Conservation (phyloP, 2,888 invertebrate species). For the Drosophila mercatorum region DNA sequence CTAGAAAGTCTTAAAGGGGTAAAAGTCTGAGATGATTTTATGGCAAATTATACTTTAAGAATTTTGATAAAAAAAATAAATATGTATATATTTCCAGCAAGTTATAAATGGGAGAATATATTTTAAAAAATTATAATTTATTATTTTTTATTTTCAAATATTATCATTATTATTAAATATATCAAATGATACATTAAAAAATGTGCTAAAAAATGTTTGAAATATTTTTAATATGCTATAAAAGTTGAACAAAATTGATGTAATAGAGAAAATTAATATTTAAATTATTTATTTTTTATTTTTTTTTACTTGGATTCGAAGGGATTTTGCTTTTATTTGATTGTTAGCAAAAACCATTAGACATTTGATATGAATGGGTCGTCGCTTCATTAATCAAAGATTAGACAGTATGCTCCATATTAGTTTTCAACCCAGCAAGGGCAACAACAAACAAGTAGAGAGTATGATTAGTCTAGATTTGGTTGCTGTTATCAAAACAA, state of each 20-base stretch:
- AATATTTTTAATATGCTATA: background rate
- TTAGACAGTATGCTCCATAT: constrained; percentile 25
- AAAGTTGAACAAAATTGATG: no score
- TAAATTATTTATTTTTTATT: background rate
- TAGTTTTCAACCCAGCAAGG: background rate
- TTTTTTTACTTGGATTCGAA: background rate
- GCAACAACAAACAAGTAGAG: background rate
- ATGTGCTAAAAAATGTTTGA: background rate
- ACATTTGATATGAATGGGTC: constrained; percentile 17
- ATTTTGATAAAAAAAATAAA: no score
- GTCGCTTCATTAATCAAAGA: constrained; percentile 55
- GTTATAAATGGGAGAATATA: no score
- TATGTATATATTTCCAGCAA: no score
- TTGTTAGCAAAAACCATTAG: constrained; percentile 2
- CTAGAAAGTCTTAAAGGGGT: background rate
- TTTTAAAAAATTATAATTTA: no score
- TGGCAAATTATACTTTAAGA: no score
- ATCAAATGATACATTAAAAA: background rate
- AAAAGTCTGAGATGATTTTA: background rate
- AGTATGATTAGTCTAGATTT: constrained; percentile 26
- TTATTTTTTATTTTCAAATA: no score
- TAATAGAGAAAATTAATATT: background rate
- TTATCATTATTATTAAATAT: no score
- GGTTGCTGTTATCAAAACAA: constrained; percentile 42
- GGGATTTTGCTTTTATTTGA: background rate